Evolutionary conservation across 2,888 invertebrate species (phyloP).

Genomic region (Ganaspis brasiliensis): DNA sequence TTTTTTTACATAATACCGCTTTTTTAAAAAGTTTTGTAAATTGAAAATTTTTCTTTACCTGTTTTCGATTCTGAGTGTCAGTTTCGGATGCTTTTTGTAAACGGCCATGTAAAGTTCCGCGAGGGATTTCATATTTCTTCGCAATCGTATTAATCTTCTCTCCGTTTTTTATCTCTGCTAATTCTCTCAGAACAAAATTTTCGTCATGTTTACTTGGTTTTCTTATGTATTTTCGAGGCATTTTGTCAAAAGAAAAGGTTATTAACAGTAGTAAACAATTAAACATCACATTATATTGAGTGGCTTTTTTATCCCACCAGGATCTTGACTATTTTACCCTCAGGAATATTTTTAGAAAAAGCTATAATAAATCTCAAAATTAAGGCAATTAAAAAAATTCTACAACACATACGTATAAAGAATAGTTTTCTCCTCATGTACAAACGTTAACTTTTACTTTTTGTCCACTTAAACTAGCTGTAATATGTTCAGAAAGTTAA

Average conservation of each 20-base stretch:
- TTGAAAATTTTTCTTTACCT: not conserved
- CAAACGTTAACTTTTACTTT: no score
- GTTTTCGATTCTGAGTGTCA: constrained; percentile 23
- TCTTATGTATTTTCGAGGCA: not conserved
- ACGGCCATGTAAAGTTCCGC: constrained; percentile 14
- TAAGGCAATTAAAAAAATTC: no score
- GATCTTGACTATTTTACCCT: constrained; percentile 18
- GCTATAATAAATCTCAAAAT: no score
- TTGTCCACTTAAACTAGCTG: no score
- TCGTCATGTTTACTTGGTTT: constrained; percentile 43
- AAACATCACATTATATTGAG: constrained; percentile 13
- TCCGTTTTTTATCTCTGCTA: constrained; percentile 32
- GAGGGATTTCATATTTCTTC: no score
- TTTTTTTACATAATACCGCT: no score
- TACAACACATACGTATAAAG: no score
- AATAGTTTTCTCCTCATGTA: no score
- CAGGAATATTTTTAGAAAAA: not conserved
- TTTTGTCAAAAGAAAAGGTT: constrained; percentile 14
- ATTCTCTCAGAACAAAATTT: constrained; percentile 27
- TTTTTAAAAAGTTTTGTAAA: no score
- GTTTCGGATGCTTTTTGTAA: constrained; percentile 5
- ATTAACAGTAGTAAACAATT: no score
- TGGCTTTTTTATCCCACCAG: constrained; percentile 44
- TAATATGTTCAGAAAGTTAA: no score
- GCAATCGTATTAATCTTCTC: not conserved